Percentiles rank a stretch among this genome's conserved stretches.
These are phyloP conservation scores for Eucidaris tribuloides DNA, from an alignment of 35 echinoderm and acorn worm genomes.

Conservation along the genomic window DNA sequence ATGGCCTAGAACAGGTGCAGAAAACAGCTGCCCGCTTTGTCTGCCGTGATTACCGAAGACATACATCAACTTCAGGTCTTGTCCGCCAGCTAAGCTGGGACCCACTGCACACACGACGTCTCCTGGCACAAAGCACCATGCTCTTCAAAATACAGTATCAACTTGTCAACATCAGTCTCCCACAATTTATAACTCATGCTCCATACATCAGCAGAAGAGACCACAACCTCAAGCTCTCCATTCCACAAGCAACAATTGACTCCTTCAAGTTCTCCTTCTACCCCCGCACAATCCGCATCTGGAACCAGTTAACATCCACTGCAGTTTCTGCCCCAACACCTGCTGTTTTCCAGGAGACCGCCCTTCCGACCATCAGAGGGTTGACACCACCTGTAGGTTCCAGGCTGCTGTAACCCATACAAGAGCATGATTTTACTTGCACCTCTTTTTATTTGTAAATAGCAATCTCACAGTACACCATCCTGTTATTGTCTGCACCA, in stretches of 20 bases:
- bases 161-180: neutral
- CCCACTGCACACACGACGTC: neutral
- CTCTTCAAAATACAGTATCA: neutral
- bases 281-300: slow-evolving; percentile 2
- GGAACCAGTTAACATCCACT: neutral
- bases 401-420: neutral
- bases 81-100: neutral
- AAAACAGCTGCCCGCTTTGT: neutral
- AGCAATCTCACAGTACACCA: neutral
- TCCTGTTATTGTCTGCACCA: neutral
- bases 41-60: neutral
- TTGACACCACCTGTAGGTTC: slow-evolving; percentile 7
- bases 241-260: slow-evolving; percentile 23
- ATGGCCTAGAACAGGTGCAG: slow-evolving; percentile 16
- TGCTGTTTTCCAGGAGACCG: slow-evolving; percentile 2
- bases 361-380: slow-evolving; percentile 29
- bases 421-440: neutral
- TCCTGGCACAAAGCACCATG: neutral
- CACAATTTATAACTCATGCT: neutral
- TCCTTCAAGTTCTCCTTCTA: slow-evolving; percentile 17
- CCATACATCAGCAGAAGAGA: slow-evolving; percentile 16
- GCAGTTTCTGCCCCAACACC: neutral
- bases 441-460: neutral
- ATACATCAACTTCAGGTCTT: neutral
- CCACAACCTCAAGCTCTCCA: neutral